Evolutionary conservation across 2,797 vertebrate species (phyloP), one percentile per base, ranked within the genome.

Genomic region (Hydrocynus forskahlii): DNA sequence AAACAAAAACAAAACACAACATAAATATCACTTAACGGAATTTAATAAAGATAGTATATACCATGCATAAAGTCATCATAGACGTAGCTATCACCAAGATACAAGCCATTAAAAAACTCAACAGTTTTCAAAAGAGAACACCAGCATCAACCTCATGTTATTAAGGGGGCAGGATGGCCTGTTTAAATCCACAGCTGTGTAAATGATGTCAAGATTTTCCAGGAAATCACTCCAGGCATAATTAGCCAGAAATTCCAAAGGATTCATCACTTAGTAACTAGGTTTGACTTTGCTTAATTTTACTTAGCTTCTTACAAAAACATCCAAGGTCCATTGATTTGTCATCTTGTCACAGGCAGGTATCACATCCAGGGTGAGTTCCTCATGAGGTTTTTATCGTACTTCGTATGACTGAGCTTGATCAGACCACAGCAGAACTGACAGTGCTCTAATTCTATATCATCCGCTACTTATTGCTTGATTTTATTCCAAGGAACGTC

Each of bases 261-360:
- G 92, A 93, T 92, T 91, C 90, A 92, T 93, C 87, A 88, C 91
- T 90, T 89, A 88, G 89, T 92, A 94, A 93, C 88, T 81, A 88
- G 82, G 88, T 90, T 89, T 90, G 90, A 92, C 89, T 78, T 89
- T 10, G 83, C 84, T 88, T 90, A 83, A 83, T 89, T 75, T 81
- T 78, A 89, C 78, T 86, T 82, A 81, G 80, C 76, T 73, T 76
- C 62, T 66, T 57, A 77, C 64, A 77, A 84, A 86, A 84, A 82
- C 76, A 80, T 77, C 77, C 77, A 76, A 29, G 55, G 35, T 70
- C 83, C 66, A 43, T 60, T 77, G 74, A 80, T 85, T 69, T 74
- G 7, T 85, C 84, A 69, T 80, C 63, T 77, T 55, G 68, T 76
- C 68, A 63, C 48, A 66, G 50, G 60, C 52, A 52, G 66, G 76